Base-by-base conservation (phyloP, 23 tunicate genomes). In the Diplosoma virens region DNA sequence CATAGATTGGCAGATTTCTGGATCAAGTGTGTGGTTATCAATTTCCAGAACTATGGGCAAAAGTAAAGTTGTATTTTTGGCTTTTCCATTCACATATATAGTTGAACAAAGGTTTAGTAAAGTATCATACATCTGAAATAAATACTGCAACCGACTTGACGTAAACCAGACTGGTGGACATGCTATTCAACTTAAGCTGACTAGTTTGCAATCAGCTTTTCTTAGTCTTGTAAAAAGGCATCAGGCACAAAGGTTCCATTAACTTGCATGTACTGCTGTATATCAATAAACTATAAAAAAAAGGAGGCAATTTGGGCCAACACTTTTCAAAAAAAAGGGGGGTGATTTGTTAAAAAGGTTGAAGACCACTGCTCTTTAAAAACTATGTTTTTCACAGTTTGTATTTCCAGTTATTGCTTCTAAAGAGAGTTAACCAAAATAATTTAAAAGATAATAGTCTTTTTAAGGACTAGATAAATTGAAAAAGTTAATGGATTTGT, bases 331-430 rank as follows among this genome's bases (percentile, higher is more conserved):
- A 16, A 18, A 18, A 18, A 58, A 20, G 21, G 21, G 65, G 65
- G 25, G 20, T 11, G 6, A 11, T 58, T 18, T n/a, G 25, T 6
- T 11, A 58, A 58, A 58, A 58, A 58, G 65, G 20, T 58, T 58
- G 65, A 58, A 58, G 21, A 58, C 65, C 65, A 18, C 65, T 58
- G 65, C 26, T n/a, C n/a, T n/a, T n/a, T n/a, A n/a, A n/a, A n/a
- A n/a, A n/a, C n/a, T n/a, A n/a, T n/a, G n/a, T n/a, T n/a, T n/a
- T n/a, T n/a, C n/a, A n/a, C n/a, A n/a, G n/a, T n/a, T n/a, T n/a
- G n/a, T n/a, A n/a, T n/a, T n/a, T n/a, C n/a, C n/a, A n/a, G n/a
- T n/a, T n/a, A n/a, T n/a, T n/a, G n/a, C n/a, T n/a, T n/a, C n/a
- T n/a, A n/a, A n/a, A n/a, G n/a, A n/a, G n/a, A n/a, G n/a, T n/a